Percentiles rank a stretch among this genome's conserved stretches.
Conservation (phyloP, 2,113 vertebrate genomes). For the Cepphus grylle region DNA sequence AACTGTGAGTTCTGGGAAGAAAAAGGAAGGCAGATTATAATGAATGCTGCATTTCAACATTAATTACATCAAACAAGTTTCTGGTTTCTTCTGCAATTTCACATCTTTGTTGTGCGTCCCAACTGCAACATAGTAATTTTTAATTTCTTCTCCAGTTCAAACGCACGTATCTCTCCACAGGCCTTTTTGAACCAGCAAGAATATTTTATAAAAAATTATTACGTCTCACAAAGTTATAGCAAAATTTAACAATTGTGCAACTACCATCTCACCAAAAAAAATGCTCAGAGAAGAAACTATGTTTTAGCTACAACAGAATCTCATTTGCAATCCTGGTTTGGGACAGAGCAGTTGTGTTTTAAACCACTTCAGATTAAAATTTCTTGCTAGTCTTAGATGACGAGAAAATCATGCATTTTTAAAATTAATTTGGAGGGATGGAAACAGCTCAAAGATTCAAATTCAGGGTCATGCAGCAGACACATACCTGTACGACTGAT, state of each 20-base stretch:
- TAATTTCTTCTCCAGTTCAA: background rate
- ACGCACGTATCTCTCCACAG: background rate
- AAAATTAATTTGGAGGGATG: constrained; percentile 17
- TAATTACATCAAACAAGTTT: background rate
- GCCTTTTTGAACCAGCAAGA: background rate
- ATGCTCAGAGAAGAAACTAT: background rate
- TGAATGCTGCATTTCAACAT: background rate
- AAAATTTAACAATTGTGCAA: background rate
- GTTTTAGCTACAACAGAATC: background rate
- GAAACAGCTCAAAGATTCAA: constrained; percentile 57
- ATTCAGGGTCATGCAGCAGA: constrained; percentile 29
- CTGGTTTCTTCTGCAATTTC: background rate
- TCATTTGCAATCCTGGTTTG: constrained; percentile 2
- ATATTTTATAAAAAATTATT: background rate
- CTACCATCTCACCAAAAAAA: background rate
- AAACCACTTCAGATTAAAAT: constrained; percentile 17
- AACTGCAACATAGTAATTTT: background rate
- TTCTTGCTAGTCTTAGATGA: background rate
- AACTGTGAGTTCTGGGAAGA: background rate
- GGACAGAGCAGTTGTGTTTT: constrained; percentile 15
- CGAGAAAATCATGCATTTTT: constrained; percentile 38
- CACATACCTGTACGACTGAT: background rate
- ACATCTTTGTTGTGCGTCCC: background rate
- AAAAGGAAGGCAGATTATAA: background rate
- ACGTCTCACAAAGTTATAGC: background rate